Base-by-base conservation (phyloP, 1,140 invertebrate species). In the Stegodyphus dumicola region DNA sequence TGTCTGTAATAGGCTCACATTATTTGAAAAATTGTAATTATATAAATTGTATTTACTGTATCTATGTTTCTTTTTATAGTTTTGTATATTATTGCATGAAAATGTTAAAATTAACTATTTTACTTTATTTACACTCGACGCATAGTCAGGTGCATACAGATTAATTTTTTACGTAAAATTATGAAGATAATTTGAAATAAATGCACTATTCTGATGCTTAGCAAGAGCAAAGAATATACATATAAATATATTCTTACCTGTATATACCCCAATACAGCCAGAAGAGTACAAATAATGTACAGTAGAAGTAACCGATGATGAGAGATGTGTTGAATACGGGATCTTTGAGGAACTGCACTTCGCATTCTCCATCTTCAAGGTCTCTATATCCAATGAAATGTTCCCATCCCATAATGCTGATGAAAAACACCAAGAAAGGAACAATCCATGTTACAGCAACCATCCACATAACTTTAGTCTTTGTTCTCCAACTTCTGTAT, bases 331-430 rank as follows among this genome's bases (percentile, higher is more conserved):
- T 99, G 91, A 99, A 99, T 49, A 99, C 93, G 0, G 98, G 97
- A 91, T 99, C 97, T 91, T 98, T 98, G 64, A 99, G 93, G 91
- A 99, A 99, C 91, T 99, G 98, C 3, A 99, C 98, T 64, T 97
- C 95, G 90, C 98, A 99, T 90, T 98, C 94, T 7, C 95, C 95
- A 0, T 95, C 95, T 85, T 93, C 91, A 18, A 99, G 91, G 89
- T 98, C 96, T 80, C 97, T 92, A 89, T 95, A 95, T 4, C 98
- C 98, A 54, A 97, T 95, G 89, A 99, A 99, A 90, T 98, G 96
- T 90, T 99, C 98, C 98, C 99, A 99, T 52, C 98, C 98, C 89
- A 99, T 99, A 87, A 99, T 99, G 78, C 96, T 97, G 77, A 97
- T 97, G 90, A 99, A 99, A 91, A 99, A 99, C 6, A 99, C 92